Evolutionary conservation across 2,113 vertebrate genomes (phyloP), one percentile per base, ranked within the genome.

Genomic region (Tapirus terrestris): DNA sequence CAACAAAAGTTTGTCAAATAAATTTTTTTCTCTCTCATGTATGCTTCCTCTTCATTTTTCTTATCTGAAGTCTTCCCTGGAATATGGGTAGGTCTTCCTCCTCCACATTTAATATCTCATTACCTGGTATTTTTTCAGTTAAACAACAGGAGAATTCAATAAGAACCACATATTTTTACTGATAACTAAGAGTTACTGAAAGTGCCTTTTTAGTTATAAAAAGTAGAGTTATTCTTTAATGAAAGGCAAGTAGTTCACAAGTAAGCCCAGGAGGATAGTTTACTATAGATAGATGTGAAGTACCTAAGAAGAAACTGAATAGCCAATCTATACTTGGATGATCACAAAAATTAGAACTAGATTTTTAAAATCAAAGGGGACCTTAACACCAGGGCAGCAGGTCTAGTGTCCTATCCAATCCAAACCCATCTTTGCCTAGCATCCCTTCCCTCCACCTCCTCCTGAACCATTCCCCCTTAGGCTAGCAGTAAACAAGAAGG

Each of bases 81-180:
- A 83, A 91, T 75, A 29, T 73, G 82, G 76, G 72, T 27, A 48
- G 60, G 31, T 65, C 63, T 95, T 39, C 39, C 21, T 70, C 45
- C 56, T 81, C 16, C 13, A 48, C 29, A 53, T 39, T 81, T 67
- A 76, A 39, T 27, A 53, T 67, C 48, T 84, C 33, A n/a, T 75
- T 27, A 70, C 25, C 79, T 76, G 43, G 45, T 21, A 88, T 70
- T 75, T 95, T 92, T 77, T 70, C 31, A 87, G 20, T 84, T 60
- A 88, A 96, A 85, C 13, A 39, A 89, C 10, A 90, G 48, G 13
- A 89, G 18, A 53, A 80, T 67, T 80, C 67, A 96, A 91, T 16
- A 83, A 79, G 45, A 93, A 89, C 5, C n/a, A 79, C 2, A 95
- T 45, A 93, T 92, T 65, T 92, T 90, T 60, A 48, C 65, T 60